Base-by-base conservation (phyloP, 1,140 invertebrate genomes). In the Acromyrmex echinatior region DNA sequence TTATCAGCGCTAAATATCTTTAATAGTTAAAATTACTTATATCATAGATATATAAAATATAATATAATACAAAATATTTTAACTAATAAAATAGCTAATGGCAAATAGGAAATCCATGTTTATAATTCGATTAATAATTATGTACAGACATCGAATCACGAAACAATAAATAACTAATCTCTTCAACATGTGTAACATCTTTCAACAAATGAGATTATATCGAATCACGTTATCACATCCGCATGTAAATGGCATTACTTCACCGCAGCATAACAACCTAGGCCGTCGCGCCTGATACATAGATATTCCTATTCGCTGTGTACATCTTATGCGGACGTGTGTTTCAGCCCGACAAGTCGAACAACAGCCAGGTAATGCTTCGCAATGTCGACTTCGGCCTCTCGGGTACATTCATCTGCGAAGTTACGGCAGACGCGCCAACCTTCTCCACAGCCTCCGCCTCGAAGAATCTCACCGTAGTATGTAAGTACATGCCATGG, bases 381-480 rank as follows among this genome's bases (percentile, higher is more conserved):
- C 95, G 96, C 78, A 96, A 97, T 81, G 96, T 98, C 84, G 97
- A 97, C 81, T 97, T 98, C 81, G 96, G 96, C 53, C 95, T 98
- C 45, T 97, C 97, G 45, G 98, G 98, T n/a, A 97, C 97, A 94
- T 98, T 98, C 95, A 97, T 97, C 92, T 98, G 98, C 93, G 98
- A 98, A 96, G 97, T 98, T 62, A 98, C 98, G 0, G 97, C 97
- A 7, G 98, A 98, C 92, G 96, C 97, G 5, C 97, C 97, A 7
- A 96, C 96, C 39, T 98, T 98, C 91, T 96, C 96, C 25, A 98
- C 97, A 0, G 96, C 96, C 88, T 96, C 96, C 18, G 97, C 96
- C 65, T 95, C 96, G 73, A 96, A 96, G 89, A 96, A 96, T 86
- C 96, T 98, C 90, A 96, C 97, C 88, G 97, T 98, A 91, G 96